These are phyloP conservation scores for Hypomecis atomaria DNA, from an alignment of 2,888 invertebrate genomes.

Conservation along the genomic window DNA sequence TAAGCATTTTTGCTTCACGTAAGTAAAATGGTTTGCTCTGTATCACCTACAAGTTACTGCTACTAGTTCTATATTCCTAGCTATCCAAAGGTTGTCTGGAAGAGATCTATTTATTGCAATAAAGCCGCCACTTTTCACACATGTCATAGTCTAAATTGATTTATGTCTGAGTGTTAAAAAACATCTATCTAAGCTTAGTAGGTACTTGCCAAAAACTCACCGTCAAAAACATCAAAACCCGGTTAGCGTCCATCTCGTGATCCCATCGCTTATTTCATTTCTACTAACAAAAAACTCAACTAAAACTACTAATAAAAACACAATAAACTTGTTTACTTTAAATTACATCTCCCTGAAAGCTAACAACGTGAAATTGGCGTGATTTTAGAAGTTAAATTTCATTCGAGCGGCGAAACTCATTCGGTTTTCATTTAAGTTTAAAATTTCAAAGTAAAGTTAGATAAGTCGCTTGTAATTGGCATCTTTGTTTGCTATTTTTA, in stretches of 20 bases:
- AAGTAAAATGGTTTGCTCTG: too few species aligned
- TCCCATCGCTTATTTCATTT: neutral
- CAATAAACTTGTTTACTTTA: conserved; percentile 11
- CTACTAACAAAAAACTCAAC: neutral
- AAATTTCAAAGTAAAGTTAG: conserved; percentile 7
- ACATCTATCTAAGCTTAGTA: too few species aligned
- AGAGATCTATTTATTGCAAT: too few species aligned
- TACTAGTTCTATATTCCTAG: too few species aligned
- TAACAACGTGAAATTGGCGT: conserved; percentile 31
- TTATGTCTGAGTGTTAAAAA: too few species aligned
- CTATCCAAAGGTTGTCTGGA: too few species aligned
- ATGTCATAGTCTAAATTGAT: too few species aligned
- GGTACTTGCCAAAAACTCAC: conserved; percentile 37
- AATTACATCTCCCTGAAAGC: conserved; percentile 17
- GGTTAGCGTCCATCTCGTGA: conserved; percentile 20
- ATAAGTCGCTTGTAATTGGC: conserved; percentile 6
- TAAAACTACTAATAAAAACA: neutral
- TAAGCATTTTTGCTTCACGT: neutral
- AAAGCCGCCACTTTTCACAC: too few species aligned
- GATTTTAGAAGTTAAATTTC: conserved; percentile 18
- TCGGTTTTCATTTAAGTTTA: conserved; percentile 13
- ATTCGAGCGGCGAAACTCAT: conserved; percentile 8
- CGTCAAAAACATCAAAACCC: conserved; percentile 16
- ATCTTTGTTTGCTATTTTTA: too few species aligned
- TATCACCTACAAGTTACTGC: too few species aligned